Evolutionary conservation across 2,888 invertebrate species (phyloP).

Genomic region (Trypoxylon attenuatum): DNA sequence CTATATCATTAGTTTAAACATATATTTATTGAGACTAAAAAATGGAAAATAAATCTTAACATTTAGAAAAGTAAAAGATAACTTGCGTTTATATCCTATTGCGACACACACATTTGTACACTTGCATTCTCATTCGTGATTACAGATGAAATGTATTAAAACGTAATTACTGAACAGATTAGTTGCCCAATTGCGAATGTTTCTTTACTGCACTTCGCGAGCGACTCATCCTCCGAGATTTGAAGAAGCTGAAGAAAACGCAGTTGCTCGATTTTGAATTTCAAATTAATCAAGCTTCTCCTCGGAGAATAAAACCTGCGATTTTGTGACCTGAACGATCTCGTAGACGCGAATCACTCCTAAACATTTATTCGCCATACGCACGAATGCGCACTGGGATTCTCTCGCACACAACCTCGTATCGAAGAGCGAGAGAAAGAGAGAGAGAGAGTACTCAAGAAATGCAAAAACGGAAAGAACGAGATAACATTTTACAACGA

Average conservation of each 20-base stretch:
- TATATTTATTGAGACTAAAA: conserved; percentile 65
- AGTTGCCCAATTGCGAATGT: background rate
- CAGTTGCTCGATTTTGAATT: too few relatives aligned
- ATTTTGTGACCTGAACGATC: too few relatives aligned
- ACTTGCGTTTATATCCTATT: conserved; percentile 28
- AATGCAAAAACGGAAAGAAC: conserved; percentile 26
- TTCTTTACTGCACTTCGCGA: background rate
- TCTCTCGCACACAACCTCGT: background rate
- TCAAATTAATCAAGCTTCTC: too few relatives aligned
- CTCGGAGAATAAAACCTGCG: too few relatives aligned
- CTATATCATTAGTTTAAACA: conserved; percentile 53
- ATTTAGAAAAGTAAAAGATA: conserved; percentile 57
- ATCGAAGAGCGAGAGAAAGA: background rate
- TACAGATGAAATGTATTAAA: conserved; percentile 44
- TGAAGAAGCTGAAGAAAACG: too few relatives aligned
- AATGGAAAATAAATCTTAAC: conserved; percentile 65
- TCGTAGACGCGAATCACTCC: too few relatives aligned
- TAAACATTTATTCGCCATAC: too few relatives aligned
- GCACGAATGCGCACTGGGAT: too few relatives aligned
- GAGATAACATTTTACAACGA: conserved; percentile 17
- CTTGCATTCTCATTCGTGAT: conserved; percentile 48
- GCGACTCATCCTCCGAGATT: background rate
- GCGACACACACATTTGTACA: conserved; percentile 62
- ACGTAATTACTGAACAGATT: conserved; percentile 26
- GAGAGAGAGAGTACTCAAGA: conserved; percentile 8